Evolutionary conservation across 2,113 vertebrate species (phyloP), one percentile per base, ranked within the genome.

Genomic region (Dendrocopos noguchii): DNA sequence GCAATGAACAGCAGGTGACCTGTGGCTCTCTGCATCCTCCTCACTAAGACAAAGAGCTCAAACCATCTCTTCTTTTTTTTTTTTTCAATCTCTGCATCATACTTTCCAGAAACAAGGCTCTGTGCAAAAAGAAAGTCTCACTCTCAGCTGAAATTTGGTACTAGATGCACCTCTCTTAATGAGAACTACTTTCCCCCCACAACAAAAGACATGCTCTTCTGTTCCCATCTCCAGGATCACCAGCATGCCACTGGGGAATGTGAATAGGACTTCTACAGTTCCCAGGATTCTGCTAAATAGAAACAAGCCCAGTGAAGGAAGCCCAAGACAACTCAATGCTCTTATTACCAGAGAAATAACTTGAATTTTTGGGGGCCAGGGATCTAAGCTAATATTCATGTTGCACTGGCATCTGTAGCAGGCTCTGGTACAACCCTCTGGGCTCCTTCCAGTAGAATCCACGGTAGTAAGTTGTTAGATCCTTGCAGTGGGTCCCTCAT

Each of bases 401-500:
- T 28, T 57, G 36, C 9, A 61, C 56, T 46, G 39, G 39, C 42
- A 74, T 20, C 76, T 52, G 56, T 10, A 63, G 70, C 57, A 79
- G 28, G 47, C 21, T 64, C 47, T 65, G 28, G 24, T 17, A 52
- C 55, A 73, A 33, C 47, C 42, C 39, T 25, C 10, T 4, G 46
- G 39, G 57, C 27, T 80, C 46, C 5, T 24, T 36, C 2, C 33
- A 28, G 63, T 8, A 71, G 56, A 56, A 70, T 19, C 33, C 57
- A 79, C 1, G 3, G 61, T 67, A 71, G 46, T 50, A 79, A 74
- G 50, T 31, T 0, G 1, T 10, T 52, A 31, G n/a, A 60, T 20
- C 46, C 53, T 46, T 10, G 50, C 50, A 28, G 44, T 0, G 0
- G 1, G 0, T n/a, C 46, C 33, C 34, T 20, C 4, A 27, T 0